Percentiles rank a stretch among this genome's conserved stretches.
Evolutionary conservation across 1,140 invertebrate genomes (phyloP).

Genomic region (Physella acuta): DNA sequence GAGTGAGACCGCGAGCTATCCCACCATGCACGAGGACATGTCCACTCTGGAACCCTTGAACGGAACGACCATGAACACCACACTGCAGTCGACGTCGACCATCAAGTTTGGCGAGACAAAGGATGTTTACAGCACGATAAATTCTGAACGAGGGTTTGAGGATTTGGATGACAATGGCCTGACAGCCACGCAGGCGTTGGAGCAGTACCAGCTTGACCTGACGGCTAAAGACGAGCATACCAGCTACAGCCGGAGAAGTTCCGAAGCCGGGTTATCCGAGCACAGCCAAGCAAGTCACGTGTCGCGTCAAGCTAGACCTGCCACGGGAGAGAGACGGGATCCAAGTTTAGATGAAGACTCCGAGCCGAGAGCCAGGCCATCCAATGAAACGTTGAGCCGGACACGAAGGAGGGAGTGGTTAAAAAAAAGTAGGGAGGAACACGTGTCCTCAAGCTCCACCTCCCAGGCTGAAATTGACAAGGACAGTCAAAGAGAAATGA

Average conservation of each 20-base stretch:
- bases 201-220: constrained; percentile 16
- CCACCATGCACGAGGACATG: not conserved
- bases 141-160: not conserved
- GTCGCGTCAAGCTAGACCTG: not conserved
- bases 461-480: not conserved
- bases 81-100: not conserved
- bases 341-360: not conserved
- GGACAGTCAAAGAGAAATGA: no score
- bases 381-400: no score
- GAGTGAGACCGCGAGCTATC: no score
- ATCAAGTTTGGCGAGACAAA: constrained; percentile 14
- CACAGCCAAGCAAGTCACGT: no score
- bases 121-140: constrained; percentile 9
- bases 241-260: not conserved
- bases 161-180: not conserved
- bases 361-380: not conserved
- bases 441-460: not conserved
- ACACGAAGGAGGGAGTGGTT: not conserved
- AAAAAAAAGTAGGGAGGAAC: not conserved
- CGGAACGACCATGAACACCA: constrained; percentile 1
- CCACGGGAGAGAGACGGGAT: constrained; percentile 15
- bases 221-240: not conserved
- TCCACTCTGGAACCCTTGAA: not conserved
- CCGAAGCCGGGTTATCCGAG: not conserved
- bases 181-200: constrained; percentile 10